Evolutionary conservation across 2,113 vertebrate species (phyloP).

Genomic region (Anarhynchus alexandrinus): DNA sequence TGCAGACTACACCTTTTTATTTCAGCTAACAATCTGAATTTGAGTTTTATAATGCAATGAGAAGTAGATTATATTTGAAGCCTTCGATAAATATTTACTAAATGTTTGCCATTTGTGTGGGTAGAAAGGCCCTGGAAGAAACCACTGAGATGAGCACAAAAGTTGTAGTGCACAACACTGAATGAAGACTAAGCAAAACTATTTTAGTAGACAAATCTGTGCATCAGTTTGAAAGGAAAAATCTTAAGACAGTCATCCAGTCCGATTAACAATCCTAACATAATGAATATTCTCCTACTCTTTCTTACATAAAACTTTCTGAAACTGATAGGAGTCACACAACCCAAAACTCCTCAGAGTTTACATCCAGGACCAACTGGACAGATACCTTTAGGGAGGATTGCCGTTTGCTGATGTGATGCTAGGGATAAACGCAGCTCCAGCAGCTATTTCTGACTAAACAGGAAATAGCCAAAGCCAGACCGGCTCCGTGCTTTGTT

Average conservation of each 20-base stretch:
- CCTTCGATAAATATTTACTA: conserved; percentile 4
- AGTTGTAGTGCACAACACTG: not conserved
- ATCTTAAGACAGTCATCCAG: not conserved
- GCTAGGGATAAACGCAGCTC: not conserved
- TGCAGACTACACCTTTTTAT: not conserved
- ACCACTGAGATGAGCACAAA: not conserved
- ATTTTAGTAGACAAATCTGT: not conserved
- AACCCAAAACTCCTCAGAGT: not conserved
- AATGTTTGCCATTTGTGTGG: not conserved
- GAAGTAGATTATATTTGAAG: not conserved
- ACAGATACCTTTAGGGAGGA: not conserved
- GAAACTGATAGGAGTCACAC: not conserved
- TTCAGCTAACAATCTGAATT: not conserved
- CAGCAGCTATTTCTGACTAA: not conserved
- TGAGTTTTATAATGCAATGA: not conserved
- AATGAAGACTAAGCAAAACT: not conserved
- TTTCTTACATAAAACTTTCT: not conserved
- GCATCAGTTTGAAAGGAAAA: not conserved
- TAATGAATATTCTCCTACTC: not conserved
- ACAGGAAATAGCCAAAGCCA: conserved; percentile 18
- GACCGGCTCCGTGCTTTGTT: not conserved
- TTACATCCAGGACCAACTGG: not conserved
- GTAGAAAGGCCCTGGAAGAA: not conserved
- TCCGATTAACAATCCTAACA: not conserved
- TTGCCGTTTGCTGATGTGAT: not conserved